A percentile compares a stretch with the other conserved stretches of the same genome.
These are phyloP conservation scores for Meghimatium bilineatum DNA, from an alignment of 2,888 invertebrate genomes.

Conservation along the genomic window DNA sequence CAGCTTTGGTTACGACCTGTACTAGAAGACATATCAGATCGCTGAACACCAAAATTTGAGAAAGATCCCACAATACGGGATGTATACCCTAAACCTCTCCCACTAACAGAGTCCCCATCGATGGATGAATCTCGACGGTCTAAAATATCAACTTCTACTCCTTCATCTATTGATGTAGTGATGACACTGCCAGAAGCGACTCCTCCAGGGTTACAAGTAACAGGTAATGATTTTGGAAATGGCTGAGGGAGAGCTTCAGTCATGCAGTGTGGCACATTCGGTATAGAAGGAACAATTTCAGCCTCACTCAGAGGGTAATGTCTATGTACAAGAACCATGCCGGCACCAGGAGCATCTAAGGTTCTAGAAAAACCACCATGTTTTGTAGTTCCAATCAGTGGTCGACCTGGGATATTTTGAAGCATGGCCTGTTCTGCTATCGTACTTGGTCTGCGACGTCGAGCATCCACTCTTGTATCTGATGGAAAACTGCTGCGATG, in stretches of 20 bases:
- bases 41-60: conserved; percentile 35
- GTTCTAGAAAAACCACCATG: conserved; percentile 41
- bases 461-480: conserved; percentile 74
- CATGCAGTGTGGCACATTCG: conserved; percentile 50
- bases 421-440: conserved; percentile 85
- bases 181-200: conserved; percentile 63
- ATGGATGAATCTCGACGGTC: conserved; percentile 59
- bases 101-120: conserved; percentile 15
- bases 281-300: conserved; percentile 50
- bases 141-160: conserved; percentile 90
- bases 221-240: conserved; percentile 27
- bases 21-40: not conserved
- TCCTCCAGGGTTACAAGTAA: not conserved
- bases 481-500: conserved; percentile 73
- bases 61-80: conserved; percentile 21
- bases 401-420: conserved; percentile 53
- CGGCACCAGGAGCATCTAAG: conserved; percentile 29
- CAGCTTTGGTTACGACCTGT: conserved; percentile 52
- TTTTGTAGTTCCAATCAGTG: conserved; percentile 49
- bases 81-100: conserved; percentile 1
- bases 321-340: conserved; percentile 33
- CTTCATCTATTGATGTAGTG: conserved; percentile 89
- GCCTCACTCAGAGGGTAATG: conserved; percentile 31
- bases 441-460: conserved; percentile 80
- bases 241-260: conserved; percentile 44